Conservation (phyloP, 2,888 invertebrate species). For the Bugulina stolonifera region DNA sequence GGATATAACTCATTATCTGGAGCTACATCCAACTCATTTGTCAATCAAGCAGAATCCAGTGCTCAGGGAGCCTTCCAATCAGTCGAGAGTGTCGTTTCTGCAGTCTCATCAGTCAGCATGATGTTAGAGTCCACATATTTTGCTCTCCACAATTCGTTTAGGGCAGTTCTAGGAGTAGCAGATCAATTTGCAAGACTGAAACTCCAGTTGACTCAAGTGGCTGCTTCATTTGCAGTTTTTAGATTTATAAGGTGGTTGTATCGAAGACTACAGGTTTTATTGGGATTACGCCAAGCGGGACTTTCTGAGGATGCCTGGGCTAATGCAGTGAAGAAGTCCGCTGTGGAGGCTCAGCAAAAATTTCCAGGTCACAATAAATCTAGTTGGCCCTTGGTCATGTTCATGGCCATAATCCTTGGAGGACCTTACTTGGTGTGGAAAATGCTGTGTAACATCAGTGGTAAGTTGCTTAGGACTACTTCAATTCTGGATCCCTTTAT, state of each 20-base stretch:
- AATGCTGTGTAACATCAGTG: conserved; percentile 60
- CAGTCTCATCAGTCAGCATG: conserved; percentile 87
- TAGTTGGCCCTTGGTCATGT: conserved; percentile 83
- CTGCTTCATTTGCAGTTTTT: conserved; percentile 79
- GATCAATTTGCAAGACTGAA: conserved; percentile 84
- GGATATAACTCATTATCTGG: background rate
- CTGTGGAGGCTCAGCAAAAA: conserved; percentile 37
- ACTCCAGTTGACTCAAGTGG: conserved; percentile 75
- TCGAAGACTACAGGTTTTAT: conserved; percentile 64
- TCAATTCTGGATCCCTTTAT: too few species aligned
- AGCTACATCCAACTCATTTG: conserved; percentile 54
- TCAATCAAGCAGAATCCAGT: conserved; percentile 82
- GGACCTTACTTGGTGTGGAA: conserved; percentile 87
- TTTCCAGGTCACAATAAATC: conserved; percentile 51
- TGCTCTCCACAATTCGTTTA: conserved; percentile 88
- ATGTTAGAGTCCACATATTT: conserved; percentile 95
- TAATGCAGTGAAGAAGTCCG: conserved; percentile 38
- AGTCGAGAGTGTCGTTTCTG: conserved; percentile 83
- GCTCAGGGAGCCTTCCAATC: conserved; percentile 89
- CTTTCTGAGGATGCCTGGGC: conserved; percentile 51
- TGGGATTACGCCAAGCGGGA: conserved; percentile 55
- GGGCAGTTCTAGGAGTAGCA: conserved; percentile 89
- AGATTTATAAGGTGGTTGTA: conserved; percentile 74
- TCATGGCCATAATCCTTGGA: conserved; percentile 70
- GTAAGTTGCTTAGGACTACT: too few species aligned